Evolutionary conservation across 2,888 invertebrate genomes (phyloP).

Genomic region (Troides helena): DNA sequence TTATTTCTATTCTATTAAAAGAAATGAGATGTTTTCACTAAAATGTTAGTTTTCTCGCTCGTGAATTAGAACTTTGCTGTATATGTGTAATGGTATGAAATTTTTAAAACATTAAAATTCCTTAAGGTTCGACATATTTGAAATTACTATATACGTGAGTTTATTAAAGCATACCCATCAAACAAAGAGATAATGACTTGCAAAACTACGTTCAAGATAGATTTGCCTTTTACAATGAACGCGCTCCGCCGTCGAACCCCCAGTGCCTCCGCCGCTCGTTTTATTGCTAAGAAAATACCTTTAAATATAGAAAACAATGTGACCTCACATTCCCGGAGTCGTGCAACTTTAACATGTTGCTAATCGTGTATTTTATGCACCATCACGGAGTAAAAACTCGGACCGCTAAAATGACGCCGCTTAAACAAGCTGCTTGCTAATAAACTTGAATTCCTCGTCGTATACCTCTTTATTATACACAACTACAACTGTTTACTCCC

Average conservation of each 20-base stretch:
- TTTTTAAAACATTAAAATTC: background rate
- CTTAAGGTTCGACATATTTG: background rate
- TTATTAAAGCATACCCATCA: slow-evolving; percentile 6
- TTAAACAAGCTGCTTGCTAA: background rate
- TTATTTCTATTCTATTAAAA: no score
- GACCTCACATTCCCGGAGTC: slow-evolving; percentile 53
- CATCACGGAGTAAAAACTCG: slow-evolving; percentile 57
- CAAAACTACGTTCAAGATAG: slow-evolving; percentile 15
- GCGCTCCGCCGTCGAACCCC: slow-evolving; percentile 15
- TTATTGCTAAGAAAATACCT: slow-evolving; percentile 48
- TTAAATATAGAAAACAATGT: slow-evolving; percentile 55
- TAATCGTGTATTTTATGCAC: slow-evolving; percentile 68
- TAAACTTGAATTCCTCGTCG: background rate
- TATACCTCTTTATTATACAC: background rate
- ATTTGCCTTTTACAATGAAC: slow-evolving; percentile 11
- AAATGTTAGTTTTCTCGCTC: no score
- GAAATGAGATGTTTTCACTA: no score
- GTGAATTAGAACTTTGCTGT: no score
- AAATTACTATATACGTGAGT: background rate
- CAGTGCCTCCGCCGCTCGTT: slow-evolving; percentile 33
- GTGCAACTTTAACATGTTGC: slow-evolving; percentile 57
- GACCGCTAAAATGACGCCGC: slow-evolving; percentile 50
- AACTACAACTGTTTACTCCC: background rate
- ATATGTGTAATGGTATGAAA: no score
- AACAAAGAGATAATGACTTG: slow-evolving; percentile 10